Base-by-base conservation (phyloP, 2,888 invertebrate genomes). In the Callinectes sapidus region DNA sequence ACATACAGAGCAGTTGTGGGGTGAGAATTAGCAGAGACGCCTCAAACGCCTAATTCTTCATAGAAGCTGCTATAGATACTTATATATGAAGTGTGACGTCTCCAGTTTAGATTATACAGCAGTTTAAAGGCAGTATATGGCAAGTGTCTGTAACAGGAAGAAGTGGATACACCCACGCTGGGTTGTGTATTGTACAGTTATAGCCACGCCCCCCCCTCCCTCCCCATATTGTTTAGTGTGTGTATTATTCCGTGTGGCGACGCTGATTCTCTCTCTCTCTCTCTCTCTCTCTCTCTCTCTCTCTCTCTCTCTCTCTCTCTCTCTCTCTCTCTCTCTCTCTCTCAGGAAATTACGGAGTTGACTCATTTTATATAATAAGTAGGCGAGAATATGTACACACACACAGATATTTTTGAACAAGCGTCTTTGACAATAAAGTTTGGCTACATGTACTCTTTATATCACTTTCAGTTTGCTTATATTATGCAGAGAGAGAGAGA, bases 141-240 rank as follows among this genome's bases (percentile, higher is more conserved):
- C 61, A 61, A 61, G 35, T 18, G 18, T 81, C 16, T 2, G 81
- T 81, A 3, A 77, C 0, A 32, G 35, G 81, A 35, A 35, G 81
- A 16, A 32, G 28, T 32, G 35, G 0, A 35, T 13, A 14, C 81
- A 35, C 35, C 81, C 35, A 81, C 16, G 16, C 81, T 32, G 32
- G 16, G 0, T 18, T 35, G n/a, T 48, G 61, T 61, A 61, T 48
- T 48, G 71, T 81, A 32, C 32, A 81, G 81, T 81, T 81, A 81
- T 18, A 18, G 81, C 32, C 81, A 32, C 81, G 81, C 81, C 81
- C 81, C 81, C n/a, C n/a, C n/a, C n/a, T n/a, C n/a, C n/a, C n/a
- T n/a, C n/a, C n/a, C n/a, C 81, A 18, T 81, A 14, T 35, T 61
- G 18, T 61, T 18, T 16, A 18, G 61, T 61, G 61, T 10, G 61